Base-by-base conservation (phyloP, 2,888 invertebrate species). In the Thecophora atra region DNA sequence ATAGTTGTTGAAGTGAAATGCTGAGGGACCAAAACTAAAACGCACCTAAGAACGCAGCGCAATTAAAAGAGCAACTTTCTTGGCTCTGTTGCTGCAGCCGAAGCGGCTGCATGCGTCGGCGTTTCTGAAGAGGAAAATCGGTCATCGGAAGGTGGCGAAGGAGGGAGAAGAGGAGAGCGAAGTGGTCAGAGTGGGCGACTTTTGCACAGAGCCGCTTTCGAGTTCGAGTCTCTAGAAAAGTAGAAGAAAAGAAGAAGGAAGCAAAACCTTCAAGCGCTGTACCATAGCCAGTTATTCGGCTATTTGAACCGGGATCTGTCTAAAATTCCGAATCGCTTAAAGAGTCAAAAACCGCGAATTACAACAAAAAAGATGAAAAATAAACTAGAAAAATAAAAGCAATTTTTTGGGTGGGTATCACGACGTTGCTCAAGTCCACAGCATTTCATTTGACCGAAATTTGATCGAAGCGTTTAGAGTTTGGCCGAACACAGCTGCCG, bases 301-400 rank as follows among this genome's bases (percentile, higher is more conserved):
- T 42, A 62, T 51, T 66, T 24, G 47, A 24, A 64, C 37, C 54
- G 67, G 44, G 44, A 70, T 69, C 64, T 66, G 56, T 65, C 72
- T 72, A 42, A 67, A 74, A 74, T 68, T n/a, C 72, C 64, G 65
- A 71, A 58, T 79, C 82, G 81, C 82, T 76, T 80, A 81, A 80
- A 80, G 81, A 78, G 79, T 79, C 80, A 75, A 51, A 30, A 8
- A 24, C 8, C 51, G 52, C 28, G 60, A 47, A 24, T 58, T 77
- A 21, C 64, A 68, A 37, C 52, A 62, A 65, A 15, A 70, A 15
- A 28, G 52, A n/a, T 7, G 8, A 26, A 13, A 65, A 64, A 58
- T 1, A 56, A 37, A 1, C 3, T 37, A 69, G 26, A 56, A 56
- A 71, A 74, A 74, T 62, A 69, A 73, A 71, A 71, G 69, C 72